Conservation (phyloP, 2,888 invertebrate genomes). For the Cerastis rubricosa region DNA sequence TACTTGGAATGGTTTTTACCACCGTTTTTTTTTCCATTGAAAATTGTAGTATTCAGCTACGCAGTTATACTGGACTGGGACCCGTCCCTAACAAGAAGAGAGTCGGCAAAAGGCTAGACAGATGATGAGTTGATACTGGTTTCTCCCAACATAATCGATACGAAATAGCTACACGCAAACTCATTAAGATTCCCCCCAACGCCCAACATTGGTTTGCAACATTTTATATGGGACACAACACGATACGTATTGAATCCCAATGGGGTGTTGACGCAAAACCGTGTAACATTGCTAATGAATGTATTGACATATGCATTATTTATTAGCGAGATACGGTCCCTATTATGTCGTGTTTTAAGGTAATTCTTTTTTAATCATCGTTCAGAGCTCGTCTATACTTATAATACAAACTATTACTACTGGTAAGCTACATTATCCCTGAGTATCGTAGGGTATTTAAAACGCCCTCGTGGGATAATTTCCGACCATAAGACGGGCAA, state of each 20-base stretch:
- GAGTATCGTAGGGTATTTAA: too few species aligned
- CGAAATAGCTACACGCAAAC: slow-evolving; percentile 18
- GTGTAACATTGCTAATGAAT: slow-evolving; percentile 48
- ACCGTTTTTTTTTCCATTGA: too few species aligned
- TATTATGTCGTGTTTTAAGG: slow-evolving; percentile 9
- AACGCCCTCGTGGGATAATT: too few species aligned
- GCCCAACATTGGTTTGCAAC: slow-evolving; percentile 45
- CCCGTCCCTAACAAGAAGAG: background rate
- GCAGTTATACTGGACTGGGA: background rate
- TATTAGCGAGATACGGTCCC: background rate
- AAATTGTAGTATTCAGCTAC: background rate
- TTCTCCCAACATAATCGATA: slow-evolving; percentile 13
- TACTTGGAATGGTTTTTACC: background rate
- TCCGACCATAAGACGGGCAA: too few species aligned
- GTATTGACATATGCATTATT: slow-evolving; percentile 41
- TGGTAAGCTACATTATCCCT: too few species aligned
- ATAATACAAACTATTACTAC: too few species aligned
- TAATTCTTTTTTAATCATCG: slow-evolving; percentile 1
- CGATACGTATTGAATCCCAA: slow-evolving; percentile 50
- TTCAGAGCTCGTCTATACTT: background rate
- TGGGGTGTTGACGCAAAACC: slow-evolving; percentile 49
- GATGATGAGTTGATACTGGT: background rate
- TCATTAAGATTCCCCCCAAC: slow-evolving; percentile 53
- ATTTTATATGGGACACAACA: slow-evolving; percentile 50
- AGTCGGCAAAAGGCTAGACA: background rate